Evolutionary conservation across 2,797 vertebrate species (phyloP).

Genomic region (Phrynocephalus forsythii): DNA sequence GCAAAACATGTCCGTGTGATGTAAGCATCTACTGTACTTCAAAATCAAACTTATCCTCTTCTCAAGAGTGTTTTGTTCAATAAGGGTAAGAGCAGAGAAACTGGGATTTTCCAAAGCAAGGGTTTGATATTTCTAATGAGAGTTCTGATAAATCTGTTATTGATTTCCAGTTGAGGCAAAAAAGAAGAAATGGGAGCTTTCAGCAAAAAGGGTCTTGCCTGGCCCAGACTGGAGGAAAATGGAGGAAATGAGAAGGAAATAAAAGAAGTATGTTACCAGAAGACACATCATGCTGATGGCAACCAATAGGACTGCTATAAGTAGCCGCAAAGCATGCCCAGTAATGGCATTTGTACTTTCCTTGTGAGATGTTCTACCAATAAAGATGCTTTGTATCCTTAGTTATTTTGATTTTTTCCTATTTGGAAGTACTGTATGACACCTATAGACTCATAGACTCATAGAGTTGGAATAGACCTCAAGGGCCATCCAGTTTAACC

Average conservation of each 20-base stretch:
- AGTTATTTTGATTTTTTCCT: neutral
- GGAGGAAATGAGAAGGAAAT: conserved; percentile 36
- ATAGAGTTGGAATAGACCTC: too few relatives aligned
- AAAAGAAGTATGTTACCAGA: neutral
- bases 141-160: conserved; percentile 31
- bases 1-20: neutral
- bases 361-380: conserved; percentile 31
- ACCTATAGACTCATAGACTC: neutral
- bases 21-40: conserved; percentile 1
- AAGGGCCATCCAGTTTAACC: too few relatives aligned
- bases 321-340: neutral
- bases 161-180: conserved; percentile 59
- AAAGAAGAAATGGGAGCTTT: conserved; percentile 4
- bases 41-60: neutral
- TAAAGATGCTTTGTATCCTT: conserved; percentile 46
- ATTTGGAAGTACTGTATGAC: conserved; percentile 2
- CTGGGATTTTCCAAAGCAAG: conserved; percentile 2
- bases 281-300: neutral
- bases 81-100: neutral
- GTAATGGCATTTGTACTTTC: neutral
- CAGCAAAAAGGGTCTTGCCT: neutral
- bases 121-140: conserved; percentile 29
- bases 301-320: accelerated
- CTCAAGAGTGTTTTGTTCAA: neutral
- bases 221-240: conserved; percentile 2